phyloP scores from a whole-genome alignment of 2,888 invertebrate species.

The Coelopa pilipes region DNA sequence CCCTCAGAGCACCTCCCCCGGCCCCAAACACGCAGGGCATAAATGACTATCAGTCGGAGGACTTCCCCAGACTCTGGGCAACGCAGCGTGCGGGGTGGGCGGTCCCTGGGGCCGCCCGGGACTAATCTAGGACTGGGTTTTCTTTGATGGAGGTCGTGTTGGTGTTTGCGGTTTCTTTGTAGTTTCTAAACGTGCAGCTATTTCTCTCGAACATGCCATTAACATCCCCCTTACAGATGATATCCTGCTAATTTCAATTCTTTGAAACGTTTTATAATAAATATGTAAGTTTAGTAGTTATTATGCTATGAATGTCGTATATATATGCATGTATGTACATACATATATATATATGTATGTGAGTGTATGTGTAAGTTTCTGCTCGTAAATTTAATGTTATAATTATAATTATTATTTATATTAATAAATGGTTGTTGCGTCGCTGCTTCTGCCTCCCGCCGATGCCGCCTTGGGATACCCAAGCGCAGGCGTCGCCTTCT shows the following conservation, averaged over 20 bases:
- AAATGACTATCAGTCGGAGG: too few relatives aligned
- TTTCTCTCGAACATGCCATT: neutral
- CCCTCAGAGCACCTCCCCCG: too few relatives aligned
- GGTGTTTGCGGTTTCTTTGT: too few relatives aligned
- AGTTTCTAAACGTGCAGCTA: neutral
- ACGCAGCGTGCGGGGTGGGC: too few relatives aligned
- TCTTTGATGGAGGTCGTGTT: too few relatives aligned
- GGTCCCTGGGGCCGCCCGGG: too few relatives aligned
- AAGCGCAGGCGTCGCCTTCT: neutral
- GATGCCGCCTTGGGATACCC: neutral
- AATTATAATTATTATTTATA: neutral
- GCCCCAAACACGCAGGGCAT: too few relatives aligned
- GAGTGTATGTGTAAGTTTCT: neutral
- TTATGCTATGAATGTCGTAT: conserved; percentile 3
- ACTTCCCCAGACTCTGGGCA: too few relatives aligned
- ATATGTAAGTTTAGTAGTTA: conserved; percentile 26
- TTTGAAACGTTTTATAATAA: neutral
- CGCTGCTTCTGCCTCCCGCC: neutral
- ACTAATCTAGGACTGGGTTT: too few relatives aligned
- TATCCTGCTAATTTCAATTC: neutral
- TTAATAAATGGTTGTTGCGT: neutral
- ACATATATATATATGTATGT: conserved; percentile 11
- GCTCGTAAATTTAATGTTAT: neutral
- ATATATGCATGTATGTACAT: conserved; percentile 21
- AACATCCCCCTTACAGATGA: neutral